phyloP scores from a whole-genome alignment of 2,888 invertebrate species.

The Dryadula phaetusa region DNA sequence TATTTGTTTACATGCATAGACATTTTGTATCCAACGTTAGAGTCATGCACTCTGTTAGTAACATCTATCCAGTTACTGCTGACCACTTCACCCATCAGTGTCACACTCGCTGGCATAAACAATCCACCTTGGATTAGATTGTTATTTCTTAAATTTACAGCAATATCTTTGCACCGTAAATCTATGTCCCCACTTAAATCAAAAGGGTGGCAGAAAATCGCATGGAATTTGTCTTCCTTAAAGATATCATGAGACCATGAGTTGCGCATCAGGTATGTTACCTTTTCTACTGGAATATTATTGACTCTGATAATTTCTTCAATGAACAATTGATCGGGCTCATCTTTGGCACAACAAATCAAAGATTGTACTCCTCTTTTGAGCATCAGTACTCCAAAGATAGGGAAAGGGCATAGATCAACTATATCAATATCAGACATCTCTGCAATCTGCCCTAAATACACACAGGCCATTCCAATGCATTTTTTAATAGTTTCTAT shows the following conservation, averaged over 20 bases:
- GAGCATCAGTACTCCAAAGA: slow-evolving; percentile 85
- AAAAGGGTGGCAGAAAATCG: slow-evolving; percentile 82
- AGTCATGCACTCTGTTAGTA: slow-evolving; percentile 83
- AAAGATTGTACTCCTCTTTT: slow-evolving; percentile 76
- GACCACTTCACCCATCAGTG: slow-evolving; percentile 84
- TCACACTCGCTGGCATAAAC: slow-evolving; percentile 80
- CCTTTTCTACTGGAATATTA: slow-evolving; percentile 62
- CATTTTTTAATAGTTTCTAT: slow-evolving; percentile 67
- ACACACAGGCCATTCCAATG: slow-evolving; percentile 65
- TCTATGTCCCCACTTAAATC: slow-evolving; percentile 84
- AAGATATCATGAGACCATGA: slow-evolving; percentile 60
- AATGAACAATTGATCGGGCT: slow-evolving; percentile 71
- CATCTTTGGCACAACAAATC: slow-evolving; percentile 70
- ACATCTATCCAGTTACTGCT: slow-evolving; percentile 84
- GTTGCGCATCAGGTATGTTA: slow-evolving; percentile 67
- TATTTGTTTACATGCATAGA: slow-evolving; percentile 84
- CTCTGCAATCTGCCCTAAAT: slow-evolving; percentile 68
- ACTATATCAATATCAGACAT: slow-evolving; percentile 70
- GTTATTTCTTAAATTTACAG: slow-evolving; percentile 58
- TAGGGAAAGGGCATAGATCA: slow-evolving; percentile 86
- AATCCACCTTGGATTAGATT: slow-evolving; percentile 74
- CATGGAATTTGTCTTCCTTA: slow-evolving; percentile 72
- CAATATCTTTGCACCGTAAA: slow-evolving; percentile 58
- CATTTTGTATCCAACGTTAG: slow-evolving; percentile 83
- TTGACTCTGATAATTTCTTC: slow-evolving; percentile 71